Conservation (phyloP, 2,797 vertebrate genomes). For the Pangasius larnaudii region DNA sequence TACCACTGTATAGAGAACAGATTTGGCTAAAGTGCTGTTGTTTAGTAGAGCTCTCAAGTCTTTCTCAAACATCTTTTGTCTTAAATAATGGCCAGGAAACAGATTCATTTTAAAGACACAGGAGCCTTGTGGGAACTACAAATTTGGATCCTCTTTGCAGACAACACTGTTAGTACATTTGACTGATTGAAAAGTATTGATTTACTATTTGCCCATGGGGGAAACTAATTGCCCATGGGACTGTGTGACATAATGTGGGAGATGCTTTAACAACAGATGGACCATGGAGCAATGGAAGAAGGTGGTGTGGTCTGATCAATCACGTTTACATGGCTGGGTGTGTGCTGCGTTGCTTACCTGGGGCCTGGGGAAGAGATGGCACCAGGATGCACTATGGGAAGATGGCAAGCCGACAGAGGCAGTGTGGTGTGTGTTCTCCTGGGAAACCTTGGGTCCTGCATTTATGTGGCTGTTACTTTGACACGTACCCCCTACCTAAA, state of each 20-base stretch:
- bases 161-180: conserved; percentile 53
- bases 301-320: no score
- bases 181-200: conserved; percentile 61
- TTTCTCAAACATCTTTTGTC: conserved; percentile 38
- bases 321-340: no score
- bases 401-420: no score
- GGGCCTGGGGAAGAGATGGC: no score
- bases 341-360: no score
- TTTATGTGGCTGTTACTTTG: no score
- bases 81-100: conserved; percentile 50
- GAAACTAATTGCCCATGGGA: conserved; percentile 16
- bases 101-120: conserved; percentile 50
- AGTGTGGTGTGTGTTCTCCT: no score
- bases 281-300: no score
- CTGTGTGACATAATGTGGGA: conserved; percentile 25
- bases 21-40: background rate
- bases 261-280: background rate
- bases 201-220: conserved; percentile 41
- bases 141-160: conserved; percentile 46
- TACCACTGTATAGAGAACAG: background rate
- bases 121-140: conserved; percentile 47
- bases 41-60: background rate
- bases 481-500: no score
- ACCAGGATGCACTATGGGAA: no score
- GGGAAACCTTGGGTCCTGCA: no score